Base-by-base conservation (phyloP, 1,140 invertebrate species). In the Megalopta genalis region DNA sequence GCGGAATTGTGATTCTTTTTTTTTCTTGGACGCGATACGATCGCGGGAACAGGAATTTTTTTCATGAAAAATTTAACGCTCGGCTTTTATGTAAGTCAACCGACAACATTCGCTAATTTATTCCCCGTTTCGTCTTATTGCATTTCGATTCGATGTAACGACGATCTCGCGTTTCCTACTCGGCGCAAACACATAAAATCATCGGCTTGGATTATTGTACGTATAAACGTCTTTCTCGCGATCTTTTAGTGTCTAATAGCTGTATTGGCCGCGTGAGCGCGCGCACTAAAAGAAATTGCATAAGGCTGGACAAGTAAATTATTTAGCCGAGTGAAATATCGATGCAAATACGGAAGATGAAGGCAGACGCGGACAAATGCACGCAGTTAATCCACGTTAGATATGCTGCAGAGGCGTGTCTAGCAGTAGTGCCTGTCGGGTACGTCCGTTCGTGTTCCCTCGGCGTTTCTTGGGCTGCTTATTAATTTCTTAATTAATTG, bases 401-500 rank as follows among this genome's bases (percentile, higher is more conserved):
- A 70, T 64, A 71, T 66, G 79, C 70, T 68, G 42, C 62, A 72
- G 70, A 75, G 67, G 78, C 81, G 52, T 81, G 64, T 81, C 60
- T 66, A 64, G 59, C 18, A 14, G 9, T 63, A 60, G 49, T 49
- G 49, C n/a, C 32, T 74, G 27, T 69, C 68, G 52, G 59, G 59
- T 49, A 84, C 63, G 62, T 77, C 37, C n/a, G 68, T 73, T 54
- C 73, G 49, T 70, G 68, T 81, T 77, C 62, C 46, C 42, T 7
- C 8, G 37, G 25, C 32, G 62, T 74, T 64, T 60, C 54, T 39
- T 69, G 12, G 16, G 65, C 59, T 46, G 59, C 62, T 84, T 74
- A 84, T 77, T 81, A 85, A 84, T 85, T 81, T 77, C 73, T 85
- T 85, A 85, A 85, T 81, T 85, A 81, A 84, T 84, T 81, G 72